A percentile compares a stretch with the other conserved stretches of the same genome.
Conservation (phyloP, 1,140 invertebrate genomes). For the Brachionus paranguensis region DNA sequence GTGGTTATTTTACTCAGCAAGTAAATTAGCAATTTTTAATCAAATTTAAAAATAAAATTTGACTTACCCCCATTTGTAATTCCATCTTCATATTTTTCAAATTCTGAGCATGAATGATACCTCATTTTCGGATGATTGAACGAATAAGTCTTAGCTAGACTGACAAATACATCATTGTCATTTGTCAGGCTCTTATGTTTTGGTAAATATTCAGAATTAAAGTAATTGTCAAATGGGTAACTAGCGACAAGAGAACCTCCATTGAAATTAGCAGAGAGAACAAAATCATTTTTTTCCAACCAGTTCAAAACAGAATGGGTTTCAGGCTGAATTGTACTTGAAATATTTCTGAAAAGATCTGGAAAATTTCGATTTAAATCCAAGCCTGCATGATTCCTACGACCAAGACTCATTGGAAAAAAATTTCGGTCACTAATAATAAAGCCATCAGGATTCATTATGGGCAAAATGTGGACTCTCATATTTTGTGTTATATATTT, state of each 20-base stretch:
- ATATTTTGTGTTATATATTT: constrained; percentile 64
- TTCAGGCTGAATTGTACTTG: constrained; percentile 65
- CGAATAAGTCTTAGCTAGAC: background rate
- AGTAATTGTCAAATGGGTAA: constrained; percentile 61
- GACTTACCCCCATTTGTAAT: constrained; percentile 18
- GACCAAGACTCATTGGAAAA: constrained; percentile 64
- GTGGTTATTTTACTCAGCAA: too few species aligned
- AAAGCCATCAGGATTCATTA: constrained; percentile 73
- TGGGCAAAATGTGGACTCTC: constrained; percentile 75
- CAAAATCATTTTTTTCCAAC: constrained; percentile 77
- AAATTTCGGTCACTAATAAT: background rate
- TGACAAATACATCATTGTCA: constrained; percentile 30
- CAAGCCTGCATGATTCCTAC: constrained; percentile 72
- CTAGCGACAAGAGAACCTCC: constrained; percentile 85
- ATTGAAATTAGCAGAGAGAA: constrained; percentile 90
- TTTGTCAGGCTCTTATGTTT: background rate
- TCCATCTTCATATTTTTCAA: background rate
- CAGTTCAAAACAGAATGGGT: constrained; percentile 84
- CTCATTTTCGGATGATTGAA: background rate
- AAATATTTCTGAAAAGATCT: constrained; percentile 58
- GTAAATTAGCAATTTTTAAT: too few species aligned
- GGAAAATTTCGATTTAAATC: constrained; percentile 97
- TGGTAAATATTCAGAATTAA: background rate
- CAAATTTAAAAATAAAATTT: too few species aligned
- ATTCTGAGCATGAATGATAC: background rate